Base-by-base conservation (phyloP, 2,888 invertebrate genomes). In the Aphelenchoides bicaudatus region DNA sequence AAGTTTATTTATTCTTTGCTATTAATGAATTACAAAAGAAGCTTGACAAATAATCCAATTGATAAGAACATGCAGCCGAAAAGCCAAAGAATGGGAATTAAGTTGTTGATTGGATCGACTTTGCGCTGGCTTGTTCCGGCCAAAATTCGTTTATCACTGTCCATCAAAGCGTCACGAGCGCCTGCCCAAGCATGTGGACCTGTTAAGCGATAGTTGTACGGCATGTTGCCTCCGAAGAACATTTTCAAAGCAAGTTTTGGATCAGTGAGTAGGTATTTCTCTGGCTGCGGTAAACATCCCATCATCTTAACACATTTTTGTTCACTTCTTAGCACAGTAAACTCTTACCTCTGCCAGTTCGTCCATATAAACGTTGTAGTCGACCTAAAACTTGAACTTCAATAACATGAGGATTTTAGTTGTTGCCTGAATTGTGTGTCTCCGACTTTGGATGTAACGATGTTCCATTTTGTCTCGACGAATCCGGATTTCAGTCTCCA, bases 111-210 rank as follows among this genome's bases (percentile, higher is more conserved):
- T 2, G 28, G 38, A 10, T 37, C 38, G 2, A 51, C 52, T 3
- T 38, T 30, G 2, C 52, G 1, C 21, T 53, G 52, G 21, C 58
- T 38, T 52, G 59, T 60, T 31, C 63, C 65, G 6, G 59, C 13
- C 50, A 51, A 23, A 38, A 67, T 53, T 39, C 72, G 46, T 19
- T 67, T 56, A 19, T 65, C 60, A 27, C 62, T 60, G 21, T 59
- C 60, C 37, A 72, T 52, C 39, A 83, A 80, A 16, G 82, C 80
- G 2, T 81, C 63, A 43, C 81, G 69, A 0, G 83, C 82, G 2
- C 81, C 82, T 4, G 63, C 48, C 82, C 83, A 83, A 16, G 68
- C 54, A 30, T 81, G 75, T 2, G 80, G 80, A 0, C 83, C 83
- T 34, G 59, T 39, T n/a, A 72, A 31, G 30, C 68, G 62, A 28